A percentile compares a stretch with the other conserved stretches of the same genome.
These are phyloP conservation scores for Zenarchopterus dispar DNA, from an alignment of 2,797 vertebrate genomes.

Conservation along the genomic window DNA sequence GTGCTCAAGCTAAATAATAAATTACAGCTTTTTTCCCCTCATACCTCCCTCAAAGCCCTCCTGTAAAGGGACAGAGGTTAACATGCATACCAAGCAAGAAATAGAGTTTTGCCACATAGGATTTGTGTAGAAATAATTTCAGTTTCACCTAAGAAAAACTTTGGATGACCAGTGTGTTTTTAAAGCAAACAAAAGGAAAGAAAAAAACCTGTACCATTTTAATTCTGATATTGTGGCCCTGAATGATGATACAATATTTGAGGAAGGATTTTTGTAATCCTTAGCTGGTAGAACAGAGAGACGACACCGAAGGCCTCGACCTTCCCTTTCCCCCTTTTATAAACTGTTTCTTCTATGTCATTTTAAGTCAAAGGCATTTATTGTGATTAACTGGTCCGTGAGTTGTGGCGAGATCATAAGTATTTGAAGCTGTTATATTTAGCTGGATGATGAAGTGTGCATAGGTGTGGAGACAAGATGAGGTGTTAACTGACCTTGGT, in stretches of 20 bases:
- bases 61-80: slow-evolving; percentile 80
- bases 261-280: slow-evolving; percentile 71
- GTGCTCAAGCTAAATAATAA: slow-evolving; percentile 87
- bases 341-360: slow-evolving; percentile 32
- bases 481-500: slow-evolving; percentile 95
- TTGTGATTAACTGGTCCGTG: slow-evolving; percentile 49
- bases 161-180: slow-evolving; percentile 51
- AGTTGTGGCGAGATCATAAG: slow-evolving; percentile 42
- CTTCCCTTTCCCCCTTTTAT: slow-evolving; percentile 6
- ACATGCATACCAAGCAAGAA: slow-evolving; percentile 72
- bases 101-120: slow-evolving; percentile 64
- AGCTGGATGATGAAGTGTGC: slow-evolving; percentile 71
- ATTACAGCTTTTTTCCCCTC: slow-evolving; percentile 74
- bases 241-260: slow-evolving; percentile 63
- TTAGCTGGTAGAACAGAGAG: slow-evolving; percentile 52
- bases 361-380: slow-evolving; percentile 57
- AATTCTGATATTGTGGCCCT: slow-evolving; percentile 49
- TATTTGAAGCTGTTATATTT: slow-evolving; percentile 62
- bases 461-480: slow-evolving; percentile 68
- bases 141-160: slow-evolving; percentile 48
- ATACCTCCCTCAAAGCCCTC: slow-evolving; percentile 51
- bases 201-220: slow-evolving; percentile 62
- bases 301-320: slow-evolving; percentile 44
- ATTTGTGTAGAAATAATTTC: slow-evolving; percentile 56
- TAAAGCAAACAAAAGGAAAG: slow-evolving; percentile 24